phyloP scores from a whole-genome alignment of 2,888 invertebrate genomes.

The Nomada goodeniana region DNA sequence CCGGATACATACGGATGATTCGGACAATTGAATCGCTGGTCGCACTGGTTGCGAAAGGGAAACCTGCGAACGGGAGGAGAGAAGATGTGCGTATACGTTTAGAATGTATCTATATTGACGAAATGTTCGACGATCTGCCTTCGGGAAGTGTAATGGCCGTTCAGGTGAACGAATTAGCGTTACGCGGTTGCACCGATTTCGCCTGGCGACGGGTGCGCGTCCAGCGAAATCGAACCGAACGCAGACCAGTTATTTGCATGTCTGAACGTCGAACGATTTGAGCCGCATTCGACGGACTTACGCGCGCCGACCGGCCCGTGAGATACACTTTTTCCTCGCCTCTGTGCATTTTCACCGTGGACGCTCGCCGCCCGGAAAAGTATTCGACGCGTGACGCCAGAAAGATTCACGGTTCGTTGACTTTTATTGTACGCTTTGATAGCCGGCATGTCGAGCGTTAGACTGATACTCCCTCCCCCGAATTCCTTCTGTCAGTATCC shows the following conservation, averaged over 20 bases:
- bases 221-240: slow-evolving; percentile 31
- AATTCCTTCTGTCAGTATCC: slow-evolving; percentile 55
- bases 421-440: slow-evolving; percentile 66
- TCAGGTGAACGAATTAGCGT: slow-evolving; percentile 30
- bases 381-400: slow-evolving; percentile 60
- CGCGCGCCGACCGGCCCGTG: not conserved
- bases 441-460: slow-evolving; percentile 55
- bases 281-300: slow-evolving; percentile 18
- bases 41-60: slow-evolving; percentile 25
- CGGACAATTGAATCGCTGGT: too few relatives aligned
- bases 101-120: not conserved
- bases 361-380: slow-evolving; percentile 37
- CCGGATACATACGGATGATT: not conserved
- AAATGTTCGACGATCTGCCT: not conserved
- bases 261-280: slow-evolving; percentile 17
- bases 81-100: not conserved
- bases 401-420: slow-evolving; percentile 67
- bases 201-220: not conserved
- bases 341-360: slow-evolving; percentile 24
- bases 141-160: slow-evolving; percentile 12
- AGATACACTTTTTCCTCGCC: slow-evolving; percentile 30
- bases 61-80: not conserved
- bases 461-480: slow-evolving; percentile 47
- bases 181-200: slow-evolving; percentile 12
- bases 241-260: slow-evolving; percentile 46